Percentiles rank a stretch among this genome's conserved stretches.
Conservation (phyloP, 92 coral and sea anemone species). For the Paramuricea clavata region DNA sequence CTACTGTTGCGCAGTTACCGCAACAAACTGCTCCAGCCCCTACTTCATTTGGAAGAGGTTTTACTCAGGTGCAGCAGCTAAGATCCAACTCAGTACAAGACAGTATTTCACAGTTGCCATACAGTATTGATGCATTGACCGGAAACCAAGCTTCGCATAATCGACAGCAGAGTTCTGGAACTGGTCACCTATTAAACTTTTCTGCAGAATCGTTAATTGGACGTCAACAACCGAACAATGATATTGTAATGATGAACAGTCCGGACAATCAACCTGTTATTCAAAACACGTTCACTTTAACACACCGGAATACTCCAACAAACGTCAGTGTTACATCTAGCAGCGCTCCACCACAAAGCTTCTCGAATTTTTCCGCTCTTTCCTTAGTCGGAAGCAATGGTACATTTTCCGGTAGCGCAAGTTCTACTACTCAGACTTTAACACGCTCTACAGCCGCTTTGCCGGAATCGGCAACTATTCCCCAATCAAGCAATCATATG, state of each 20-base stretch:
- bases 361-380: conserved; percentile 44
- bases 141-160: conserved; percentile 34
- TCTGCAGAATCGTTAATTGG: conserved; percentile 44
- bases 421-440: conserved; percentile 14
- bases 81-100: conserved; percentile 36
- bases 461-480: background rate
- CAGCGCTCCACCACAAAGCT: conserved; percentile 35
- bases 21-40: conserved; percentile 25
- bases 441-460: background rate
- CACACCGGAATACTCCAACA: conserved; percentile 20
- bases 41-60: conserved; percentile 38
- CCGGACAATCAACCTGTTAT: conserved; percentile 41
- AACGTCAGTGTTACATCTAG: conserved; percentile 23
- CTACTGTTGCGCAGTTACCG: background rate
- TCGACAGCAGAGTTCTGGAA: conserved; percentile 9
- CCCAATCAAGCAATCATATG: conserved; percentile 42
- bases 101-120: conserved; percentile 39
- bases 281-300: conserved; percentile 35
- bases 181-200: conserved; percentile 19
- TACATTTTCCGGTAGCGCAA: conserved; percentile 19
- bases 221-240: conserved; percentile 28
- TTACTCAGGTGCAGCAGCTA: conserved; percentile 1
- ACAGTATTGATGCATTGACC: conserved; percentile 44
- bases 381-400: conserved; percentile 34
- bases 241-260: conserved; percentile 34